phyloP scores from a whole-genome alignment of 2,113 vertebrate species.

The Pungitius pungitius region DNA sequence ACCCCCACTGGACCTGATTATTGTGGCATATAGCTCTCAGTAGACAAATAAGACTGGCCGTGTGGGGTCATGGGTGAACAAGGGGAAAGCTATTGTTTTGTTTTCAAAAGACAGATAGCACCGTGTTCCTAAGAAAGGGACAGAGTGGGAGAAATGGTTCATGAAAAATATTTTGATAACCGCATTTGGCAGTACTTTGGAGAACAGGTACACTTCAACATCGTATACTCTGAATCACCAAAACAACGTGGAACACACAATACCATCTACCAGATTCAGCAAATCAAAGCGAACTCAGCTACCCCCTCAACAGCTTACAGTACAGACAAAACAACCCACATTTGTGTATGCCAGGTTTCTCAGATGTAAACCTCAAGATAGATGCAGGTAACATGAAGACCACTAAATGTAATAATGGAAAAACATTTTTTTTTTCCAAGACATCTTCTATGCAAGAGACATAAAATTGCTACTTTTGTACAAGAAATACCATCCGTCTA shows the following conservation, averaged over 20 bases:
- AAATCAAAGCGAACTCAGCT: slow-evolving; percentile 27
- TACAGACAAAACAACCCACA: slow-evolving; percentile 19
- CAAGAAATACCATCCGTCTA: neutral
- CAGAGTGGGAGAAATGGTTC: neutral
- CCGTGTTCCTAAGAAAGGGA: neutral
- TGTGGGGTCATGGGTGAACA: slow-evolving; percentile 32
- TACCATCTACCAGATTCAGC: slow-evolving; percentile 20
- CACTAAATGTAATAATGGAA: neutral
- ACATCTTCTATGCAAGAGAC: neutral
- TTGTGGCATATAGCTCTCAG: slow-evolving; percentile 11
- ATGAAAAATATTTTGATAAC: neutral
- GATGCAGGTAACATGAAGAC: neutral
- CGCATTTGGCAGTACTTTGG: neutral
- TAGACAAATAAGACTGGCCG: slow-evolving; percentile 26
- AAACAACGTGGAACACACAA: slow-evolving; percentile 27
- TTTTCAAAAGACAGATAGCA: neutral
- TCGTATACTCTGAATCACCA: slow-evolving; percentile 1
- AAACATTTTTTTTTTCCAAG: neutral
- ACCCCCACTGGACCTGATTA: slow-evolving; percentile 21
- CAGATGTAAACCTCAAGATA: neutral
- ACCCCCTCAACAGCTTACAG: slow-evolving; percentile 28
- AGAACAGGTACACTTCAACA: slow-evolving; percentile 18
- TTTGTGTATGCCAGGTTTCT: neutral
- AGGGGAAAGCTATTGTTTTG: slow-evolving; percentile 17
- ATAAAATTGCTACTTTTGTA: neutral